These are phyloP conservation scores for Agonopterix subpropinquella DNA, from an alignment of 2,888 invertebrate species.

Conservation along the genomic window DNA sequence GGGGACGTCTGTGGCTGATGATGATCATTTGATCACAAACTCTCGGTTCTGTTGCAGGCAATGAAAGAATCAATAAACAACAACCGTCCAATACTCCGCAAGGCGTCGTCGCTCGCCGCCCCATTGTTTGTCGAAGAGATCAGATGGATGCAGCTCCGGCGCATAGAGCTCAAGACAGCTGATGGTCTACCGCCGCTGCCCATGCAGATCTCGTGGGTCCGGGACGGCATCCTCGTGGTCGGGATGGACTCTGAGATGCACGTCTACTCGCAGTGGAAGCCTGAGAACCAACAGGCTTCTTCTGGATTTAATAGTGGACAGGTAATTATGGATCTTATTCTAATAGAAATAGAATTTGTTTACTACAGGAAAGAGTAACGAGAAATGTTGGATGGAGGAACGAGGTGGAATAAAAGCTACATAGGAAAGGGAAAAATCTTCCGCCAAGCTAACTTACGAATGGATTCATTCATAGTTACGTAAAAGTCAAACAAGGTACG, in stretches of 20 bases:
- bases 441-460: too few species aligned
- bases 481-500: too few species aligned
- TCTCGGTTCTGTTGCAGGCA: conserved; percentile 65
- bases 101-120: conserved; percentile 93
- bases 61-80: conserved; percentile 91
- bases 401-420: too few species aligned
- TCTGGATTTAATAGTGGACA: conserved; percentile 40
- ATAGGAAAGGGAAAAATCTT: too few species aligned
- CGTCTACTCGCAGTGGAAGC: conserved; percentile 98
- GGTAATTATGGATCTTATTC: conserved; percentile 20
- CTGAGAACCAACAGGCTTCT: conserved; percentile 65
- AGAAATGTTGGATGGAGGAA: too few species aligned
- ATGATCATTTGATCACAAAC: too few species aligned
- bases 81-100: conserved; percentile 89
- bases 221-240: conserved; percentile 97
- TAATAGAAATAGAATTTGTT: too few species aligned
- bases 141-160: conserved; percentile 96
- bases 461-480: too few species aligned
- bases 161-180: conserved; percentile 93
- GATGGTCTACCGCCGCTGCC: conserved; percentile 97
- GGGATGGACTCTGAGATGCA: conserved; percentile 99
- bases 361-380: too few species aligned
- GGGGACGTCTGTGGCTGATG: too few species aligned
- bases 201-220: conserved; percentile 99
- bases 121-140: conserved; percentile 94